Evolutionary conservation across 2,797 vertebrate genomes (phyloP).

Genomic region (Sebastes matsubarae): DNA sequence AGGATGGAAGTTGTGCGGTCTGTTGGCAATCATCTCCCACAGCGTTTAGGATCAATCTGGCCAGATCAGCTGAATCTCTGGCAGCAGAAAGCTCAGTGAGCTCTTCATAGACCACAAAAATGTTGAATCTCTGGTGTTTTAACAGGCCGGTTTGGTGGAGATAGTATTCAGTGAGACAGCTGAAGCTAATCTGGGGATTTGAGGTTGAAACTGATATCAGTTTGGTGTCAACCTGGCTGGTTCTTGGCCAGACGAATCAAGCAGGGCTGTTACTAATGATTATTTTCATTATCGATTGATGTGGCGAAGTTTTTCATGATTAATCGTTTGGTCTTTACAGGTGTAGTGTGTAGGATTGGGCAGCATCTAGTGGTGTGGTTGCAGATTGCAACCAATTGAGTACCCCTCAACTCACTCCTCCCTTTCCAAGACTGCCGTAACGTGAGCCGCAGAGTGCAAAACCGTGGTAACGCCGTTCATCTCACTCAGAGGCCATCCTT

Average conservation of each 20-base stretch:
- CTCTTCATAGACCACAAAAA: background rate
- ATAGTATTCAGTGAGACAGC: background rate
- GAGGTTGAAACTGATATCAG: background rate
- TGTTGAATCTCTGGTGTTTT: background rate
- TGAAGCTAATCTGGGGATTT: background rate
- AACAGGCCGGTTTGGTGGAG: background rate
- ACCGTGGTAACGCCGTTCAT: no score
- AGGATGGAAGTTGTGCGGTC: background rate
- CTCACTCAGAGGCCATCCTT: no score
- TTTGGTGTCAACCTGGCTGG: background rate
- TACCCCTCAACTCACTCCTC: no score
- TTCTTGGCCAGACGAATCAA: background rate
- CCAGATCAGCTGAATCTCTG: background rate
- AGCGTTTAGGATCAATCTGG: background rate
- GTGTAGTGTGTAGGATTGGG: no score
- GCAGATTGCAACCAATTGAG: no score
- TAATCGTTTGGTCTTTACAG: no score
- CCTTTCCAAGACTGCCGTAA: no score
- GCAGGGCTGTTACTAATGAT: background rate
- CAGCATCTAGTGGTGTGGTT: no score
- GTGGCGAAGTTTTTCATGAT: background rate
- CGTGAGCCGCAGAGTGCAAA: fast-evolving
- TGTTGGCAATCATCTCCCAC: background rate
- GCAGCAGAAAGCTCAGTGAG: background rate
- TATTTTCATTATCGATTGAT: background rate